Evolutionary conservation across 2,797 vertebrate species (phyloP).

Genomic region (Platyrinchus mystaceus): DNA sequence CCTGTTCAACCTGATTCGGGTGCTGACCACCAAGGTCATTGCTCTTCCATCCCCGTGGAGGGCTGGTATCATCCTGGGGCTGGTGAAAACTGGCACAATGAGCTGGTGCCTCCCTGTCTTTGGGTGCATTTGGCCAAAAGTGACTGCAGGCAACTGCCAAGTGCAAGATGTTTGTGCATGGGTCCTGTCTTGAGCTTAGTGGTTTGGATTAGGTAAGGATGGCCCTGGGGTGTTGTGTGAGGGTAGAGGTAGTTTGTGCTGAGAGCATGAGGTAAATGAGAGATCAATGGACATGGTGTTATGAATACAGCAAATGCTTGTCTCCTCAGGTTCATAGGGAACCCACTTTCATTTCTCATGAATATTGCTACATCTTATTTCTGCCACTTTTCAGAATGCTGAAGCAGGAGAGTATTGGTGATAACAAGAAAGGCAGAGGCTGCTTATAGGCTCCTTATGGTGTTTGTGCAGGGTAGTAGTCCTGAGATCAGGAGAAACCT

Average conservation of each 20-base stretch:
- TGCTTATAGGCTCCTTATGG: neutral
- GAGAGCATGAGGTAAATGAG: neutral
- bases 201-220: neutral
- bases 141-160: neutral
- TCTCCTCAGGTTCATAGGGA: neutral
- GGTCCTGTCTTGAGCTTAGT: accelerated
- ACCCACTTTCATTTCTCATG: neutral
- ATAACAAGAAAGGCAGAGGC: neutral
- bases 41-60: accelerated
- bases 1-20: accelerated
- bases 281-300: neutral
- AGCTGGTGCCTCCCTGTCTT: neutral
- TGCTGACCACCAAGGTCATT: neutral
- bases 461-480: neutral
- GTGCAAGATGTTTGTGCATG: neutral
- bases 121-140: neutral
- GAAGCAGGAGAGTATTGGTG: neutral
- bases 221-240: neutral
- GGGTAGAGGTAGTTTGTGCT: neutral
- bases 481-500: neutral
- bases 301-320: neutral
- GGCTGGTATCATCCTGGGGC: neutral
- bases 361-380: neutral
- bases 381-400: neutral
- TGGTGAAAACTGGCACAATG: neutral